phyloP scores from a whole-genome alignment of 2,888 invertebrate species.

The Apotomis capreana region DNA sequence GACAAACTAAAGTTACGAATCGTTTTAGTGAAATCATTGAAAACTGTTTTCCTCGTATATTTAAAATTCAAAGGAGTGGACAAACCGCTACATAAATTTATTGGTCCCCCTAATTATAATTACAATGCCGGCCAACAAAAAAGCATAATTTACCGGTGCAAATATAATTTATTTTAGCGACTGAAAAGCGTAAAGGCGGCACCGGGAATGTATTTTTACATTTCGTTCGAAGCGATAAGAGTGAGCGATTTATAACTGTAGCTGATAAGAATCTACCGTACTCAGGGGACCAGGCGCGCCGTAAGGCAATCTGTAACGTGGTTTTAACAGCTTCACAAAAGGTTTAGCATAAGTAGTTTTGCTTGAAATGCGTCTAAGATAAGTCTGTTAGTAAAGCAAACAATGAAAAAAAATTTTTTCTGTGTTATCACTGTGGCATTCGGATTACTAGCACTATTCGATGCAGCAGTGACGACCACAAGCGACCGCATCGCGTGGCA shows the following conservation, averaged over 20 bases:
- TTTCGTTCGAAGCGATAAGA: constrained; percentile 56
- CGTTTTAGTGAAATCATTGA: no score
- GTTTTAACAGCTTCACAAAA: constrained; percentile 47
- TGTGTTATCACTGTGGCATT: neutral
- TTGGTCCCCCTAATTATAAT: neutral
- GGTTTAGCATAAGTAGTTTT: constrained; percentile 36
- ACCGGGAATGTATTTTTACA: constrained; percentile 53
- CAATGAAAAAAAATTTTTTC: neutral
- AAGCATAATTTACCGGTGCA: constrained; percentile 7
- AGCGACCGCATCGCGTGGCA: no score
- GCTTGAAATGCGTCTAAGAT: neutral
- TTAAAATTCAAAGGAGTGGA: no score
- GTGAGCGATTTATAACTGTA: constrained; percentile 61
- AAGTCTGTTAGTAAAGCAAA: neutral
- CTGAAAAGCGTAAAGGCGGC: constrained; percentile 44
- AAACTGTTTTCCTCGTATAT: no score
- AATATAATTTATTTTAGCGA: constrained; percentile 31
- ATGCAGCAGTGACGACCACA: no score
- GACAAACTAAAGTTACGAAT: no score
- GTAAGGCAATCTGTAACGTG: constrained; percentile 53
- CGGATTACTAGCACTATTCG: no score
- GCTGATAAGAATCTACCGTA: constrained; percentile 59
- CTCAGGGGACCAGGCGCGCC: constrained; percentile 47
- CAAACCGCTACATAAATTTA: no score
- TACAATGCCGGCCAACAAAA: constrained; percentile 8